Conservation (phyloP, 2,797 vertebrate species). For the Sylvia borin region DNA sequence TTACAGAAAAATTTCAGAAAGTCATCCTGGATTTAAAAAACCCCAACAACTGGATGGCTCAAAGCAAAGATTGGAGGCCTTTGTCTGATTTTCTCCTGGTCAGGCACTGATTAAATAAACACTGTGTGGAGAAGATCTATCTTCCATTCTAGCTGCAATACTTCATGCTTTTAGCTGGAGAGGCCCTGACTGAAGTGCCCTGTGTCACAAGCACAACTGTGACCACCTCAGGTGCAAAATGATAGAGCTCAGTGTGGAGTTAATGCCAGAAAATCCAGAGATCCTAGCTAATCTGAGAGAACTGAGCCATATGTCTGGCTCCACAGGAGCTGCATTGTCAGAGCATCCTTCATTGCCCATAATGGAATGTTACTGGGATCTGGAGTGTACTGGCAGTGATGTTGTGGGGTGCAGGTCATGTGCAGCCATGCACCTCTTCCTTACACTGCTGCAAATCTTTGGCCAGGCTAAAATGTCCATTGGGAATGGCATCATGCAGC, state of each 20-base stretch:
- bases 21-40: neutral
- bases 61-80: neutral
- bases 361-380: neutral
- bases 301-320: neutral
- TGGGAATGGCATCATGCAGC: neutral
- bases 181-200: neutral
- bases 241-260: neutral
- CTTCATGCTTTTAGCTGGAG: neutral
- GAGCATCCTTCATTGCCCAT: neutral
- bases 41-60: fast-evolving
- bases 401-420: neutral
- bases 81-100: neutral
- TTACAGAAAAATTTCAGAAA: neutral
- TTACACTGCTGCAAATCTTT: neutral
- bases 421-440: neutral
- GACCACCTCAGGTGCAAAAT: neutral
- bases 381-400: neutral
- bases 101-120: neutral
- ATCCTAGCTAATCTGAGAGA: neutral
- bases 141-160: neutral
- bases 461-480: neutral
- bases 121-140: neutral
- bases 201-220: neutral
- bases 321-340: neutral
- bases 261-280: neutral